These are phyloP conservation scores for Spatula versicolor DNA, from an alignment of 2,797 vertebrate genomes.

Conservation along the genomic window DNA sequence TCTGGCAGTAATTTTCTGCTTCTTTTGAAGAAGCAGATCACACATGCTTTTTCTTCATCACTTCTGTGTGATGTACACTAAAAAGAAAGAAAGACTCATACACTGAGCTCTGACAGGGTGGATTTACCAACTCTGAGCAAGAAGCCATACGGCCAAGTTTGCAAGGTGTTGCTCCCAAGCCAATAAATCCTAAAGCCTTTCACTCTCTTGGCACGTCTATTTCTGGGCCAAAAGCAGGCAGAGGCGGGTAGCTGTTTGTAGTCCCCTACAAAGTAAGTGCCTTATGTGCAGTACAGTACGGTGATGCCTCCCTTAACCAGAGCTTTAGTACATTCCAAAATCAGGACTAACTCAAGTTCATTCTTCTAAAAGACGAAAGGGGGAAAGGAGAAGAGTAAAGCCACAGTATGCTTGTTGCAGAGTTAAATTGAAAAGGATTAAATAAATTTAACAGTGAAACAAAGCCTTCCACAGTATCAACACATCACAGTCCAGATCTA, in stretches of 20 bases:
- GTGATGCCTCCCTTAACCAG: neutral
- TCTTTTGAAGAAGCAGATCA: constrained; percentile 51
- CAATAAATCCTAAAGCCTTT: neutral
- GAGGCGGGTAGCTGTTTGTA: neutral
- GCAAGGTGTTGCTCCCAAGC: neutral
- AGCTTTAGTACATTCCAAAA: neutral
- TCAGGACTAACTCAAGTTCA: neutral
- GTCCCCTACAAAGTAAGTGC: neutral
- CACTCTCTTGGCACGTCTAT: neutral
- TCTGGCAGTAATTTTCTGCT: constrained; percentile 58
- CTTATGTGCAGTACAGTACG: neutral
- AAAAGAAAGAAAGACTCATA: neutral
- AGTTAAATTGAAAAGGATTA: neutral
- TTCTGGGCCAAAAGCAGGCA: neutral
- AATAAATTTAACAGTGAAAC: neutral
- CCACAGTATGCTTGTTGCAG: neutral
- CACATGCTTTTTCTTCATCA: constrained; percentile 37
- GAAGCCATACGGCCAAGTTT: neutral
- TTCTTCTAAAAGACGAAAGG: neutral
- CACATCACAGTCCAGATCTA: neutral
- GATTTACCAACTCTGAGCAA: constrained; percentile 27
- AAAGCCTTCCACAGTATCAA: neutral
- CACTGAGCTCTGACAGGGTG: neutral
- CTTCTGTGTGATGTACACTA: constrained; percentile 11
- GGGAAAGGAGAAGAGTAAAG: neutral